Percentiles rank a stretch among this genome's conserved stretches.
Conservation (phyloP, 1,140 invertebrate genomes). For the Cotesia typhae region DNA sequence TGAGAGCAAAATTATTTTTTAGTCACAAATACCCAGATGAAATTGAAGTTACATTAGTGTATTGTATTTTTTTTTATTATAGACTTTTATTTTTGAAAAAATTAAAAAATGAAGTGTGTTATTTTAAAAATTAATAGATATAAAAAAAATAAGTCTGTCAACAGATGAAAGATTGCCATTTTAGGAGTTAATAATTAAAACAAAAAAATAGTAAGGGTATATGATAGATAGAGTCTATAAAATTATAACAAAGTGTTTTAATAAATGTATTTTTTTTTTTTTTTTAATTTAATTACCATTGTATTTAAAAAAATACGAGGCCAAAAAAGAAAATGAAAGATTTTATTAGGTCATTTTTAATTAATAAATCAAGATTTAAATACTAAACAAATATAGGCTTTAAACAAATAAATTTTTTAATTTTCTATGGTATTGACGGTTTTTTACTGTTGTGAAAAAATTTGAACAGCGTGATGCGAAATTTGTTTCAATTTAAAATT, state of each 20-base stretch:
- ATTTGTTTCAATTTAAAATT: not conserved
- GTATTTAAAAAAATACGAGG: constrained; percentile 51
- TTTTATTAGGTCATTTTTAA: constrained; percentile 61
- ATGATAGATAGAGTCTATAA: constrained; percentile 41
- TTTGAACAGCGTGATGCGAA: not conserved
- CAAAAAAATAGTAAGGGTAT: constrained; percentile 40
- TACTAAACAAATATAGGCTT: constrained; percentile 53
- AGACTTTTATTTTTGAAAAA: not conserved
- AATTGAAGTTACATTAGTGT: not conserved
- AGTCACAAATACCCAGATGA: constrained; percentile 4
- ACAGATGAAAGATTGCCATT: not conserved
- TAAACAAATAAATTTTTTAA: constrained; percentile 49
- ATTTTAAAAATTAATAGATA: not conserved
- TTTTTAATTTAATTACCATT: constrained; percentile 43
- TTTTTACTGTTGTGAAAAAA: not conserved
- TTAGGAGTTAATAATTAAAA: not conserved
- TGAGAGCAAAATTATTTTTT: constrained; percentile 9
- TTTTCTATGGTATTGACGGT: constrained; percentile 41
- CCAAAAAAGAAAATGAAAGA: constrained; percentile 57
- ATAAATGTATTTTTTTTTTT: constrained; percentile 35
- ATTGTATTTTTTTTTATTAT: constrained; percentile 23
- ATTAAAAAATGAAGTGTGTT: not conserved
- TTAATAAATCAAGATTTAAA: constrained; percentile 52
- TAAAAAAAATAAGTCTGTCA: constrained; percentile 7
- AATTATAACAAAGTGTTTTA: constrained; percentile 34